These are phyloP conservation scores for Tetramorium alpestre DNA, from an alignment of 1,140 invertebrate genomes.

Conservation along the genomic window DNA sequence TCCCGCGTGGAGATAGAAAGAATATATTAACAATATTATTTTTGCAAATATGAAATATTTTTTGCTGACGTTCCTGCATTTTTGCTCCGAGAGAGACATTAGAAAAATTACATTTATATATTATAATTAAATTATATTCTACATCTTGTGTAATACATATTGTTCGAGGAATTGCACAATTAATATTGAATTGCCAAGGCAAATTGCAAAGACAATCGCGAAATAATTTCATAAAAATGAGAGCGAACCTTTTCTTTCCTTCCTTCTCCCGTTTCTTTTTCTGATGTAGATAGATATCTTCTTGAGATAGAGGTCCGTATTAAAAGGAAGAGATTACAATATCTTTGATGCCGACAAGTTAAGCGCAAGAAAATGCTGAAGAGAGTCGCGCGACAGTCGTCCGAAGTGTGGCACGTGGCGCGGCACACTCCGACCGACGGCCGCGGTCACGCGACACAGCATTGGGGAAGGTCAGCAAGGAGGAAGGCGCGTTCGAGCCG, in stretches of 20 bases:
- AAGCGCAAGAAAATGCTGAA: not conserved
- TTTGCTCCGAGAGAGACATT: not conserved
- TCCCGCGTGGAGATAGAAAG: no score
- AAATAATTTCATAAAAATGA: not conserved
- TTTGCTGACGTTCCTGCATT: not conserved
- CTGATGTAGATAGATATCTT: not conserved
- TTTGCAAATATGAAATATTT: not conserved
- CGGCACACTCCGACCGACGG: slow-evolving; percentile 25
- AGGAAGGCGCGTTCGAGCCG: slow-evolving; percentile 33
- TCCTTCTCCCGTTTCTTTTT: not conserved
- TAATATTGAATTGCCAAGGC: not conserved
- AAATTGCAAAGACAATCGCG: not conserved
- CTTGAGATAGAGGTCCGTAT: not conserved
- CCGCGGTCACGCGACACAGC: slow-evolving; percentile 33
- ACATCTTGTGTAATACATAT: not conserved
- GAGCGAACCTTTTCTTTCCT: not conserved
- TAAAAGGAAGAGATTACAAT: not conserved
- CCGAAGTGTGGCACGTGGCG: slow-evolving; percentile 29
- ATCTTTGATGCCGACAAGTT: not conserved
- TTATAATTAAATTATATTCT: not conserved
- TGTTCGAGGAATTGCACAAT: not conserved
- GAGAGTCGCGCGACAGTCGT: not conserved
- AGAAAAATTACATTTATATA: not conserved
- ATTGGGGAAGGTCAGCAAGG: slow-evolving; percentile 64
- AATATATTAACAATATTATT: not conserved